Base-by-base conservation (phyloP, 2,888 invertebrate genomes). In the Drosophila picticornis region DNA sequence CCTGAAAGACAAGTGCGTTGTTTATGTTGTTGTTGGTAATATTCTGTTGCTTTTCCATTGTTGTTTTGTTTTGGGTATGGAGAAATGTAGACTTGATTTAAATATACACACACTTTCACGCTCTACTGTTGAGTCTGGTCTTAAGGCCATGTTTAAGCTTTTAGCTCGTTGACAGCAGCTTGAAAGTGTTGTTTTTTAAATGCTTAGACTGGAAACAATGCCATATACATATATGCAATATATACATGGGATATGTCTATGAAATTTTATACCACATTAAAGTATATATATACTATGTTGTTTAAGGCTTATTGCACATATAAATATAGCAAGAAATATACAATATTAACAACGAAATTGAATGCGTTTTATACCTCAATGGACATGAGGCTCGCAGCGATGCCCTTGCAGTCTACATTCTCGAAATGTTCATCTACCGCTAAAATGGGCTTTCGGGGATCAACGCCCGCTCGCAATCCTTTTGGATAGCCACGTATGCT, bases 401-500 rank as follows among this genome's bases (percentile, higher is more conserved):
- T 95, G 55, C 96, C 96, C 81, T 95, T 94, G 92, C 95, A 96
- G 81, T 94, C 95, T 61, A 97, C 93, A 69, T 95, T 94, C 90
- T 96, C 96, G 93, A 97, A 97, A 84, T 96, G 96, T 64, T 95
- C 96, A 83, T 97, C 95, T 25, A 98, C 94, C 63, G 94, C 94
- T 32, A 98, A 94, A 51, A 96, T 94, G 0, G 97, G 97, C 82
- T 95, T 95, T 68, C 96, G 95, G 0, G 97, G 96, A 94, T 98
- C 97, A 40, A 95, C 94, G 6, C 98, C 98, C 4, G 97, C 96
- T 61, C 97, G 95, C 50, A 98, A 94, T 0, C 98, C 98, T 85
- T 95, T 95, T 0, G 98, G 97, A 92, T 97, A 96, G 0, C 97
- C 98, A 70, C 98, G 95, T 85, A 97, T 96, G 6, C 95, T 94